Evolutionary conservation across 2,888 invertebrate species (phyloP).

Genomic region (Xanthorhoe designata): DNA sequence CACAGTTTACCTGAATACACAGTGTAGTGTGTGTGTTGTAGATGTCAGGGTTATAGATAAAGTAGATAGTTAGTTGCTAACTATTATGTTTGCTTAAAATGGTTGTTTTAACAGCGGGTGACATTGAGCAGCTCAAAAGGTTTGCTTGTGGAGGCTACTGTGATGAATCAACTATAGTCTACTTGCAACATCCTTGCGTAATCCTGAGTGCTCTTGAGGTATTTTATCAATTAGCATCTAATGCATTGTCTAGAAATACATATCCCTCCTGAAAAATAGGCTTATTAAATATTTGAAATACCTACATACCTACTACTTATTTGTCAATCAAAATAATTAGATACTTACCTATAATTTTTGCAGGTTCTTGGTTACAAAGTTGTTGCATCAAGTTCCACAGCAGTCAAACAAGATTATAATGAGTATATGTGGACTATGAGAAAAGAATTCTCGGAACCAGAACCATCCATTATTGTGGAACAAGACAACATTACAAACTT

Average conservation of each 20-base stretch:
- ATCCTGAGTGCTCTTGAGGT: slow-evolving; percentile 94
- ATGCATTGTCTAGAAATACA: neutral
- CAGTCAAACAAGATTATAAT: slow-evolving; percentile 94
- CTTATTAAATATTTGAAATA: neutral
- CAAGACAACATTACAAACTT: slow-evolving; percentile 87
- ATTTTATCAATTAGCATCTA: slow-evolving; percentile 17
- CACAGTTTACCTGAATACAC: neutral
- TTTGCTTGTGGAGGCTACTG: slow-evolving; percentile 94
- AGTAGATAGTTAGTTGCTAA: neutral
- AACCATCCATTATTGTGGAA: slow-evolving; percentile 88
- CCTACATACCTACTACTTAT: too few species aligned
- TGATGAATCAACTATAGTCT: slow-evolving; percentile 94
- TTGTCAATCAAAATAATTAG: neutral
- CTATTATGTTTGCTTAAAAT: slow-evolving; percentile 5
- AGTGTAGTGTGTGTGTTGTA: too few species aligned
- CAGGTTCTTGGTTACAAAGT: slow-evolving; percentile 94
- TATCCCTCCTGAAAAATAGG: neutral
- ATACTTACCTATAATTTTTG: slow-evolving; percentile 49
- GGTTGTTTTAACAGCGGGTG: slow-evolving; percentile 83
- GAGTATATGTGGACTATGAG: slow-evolving; percentile 98
- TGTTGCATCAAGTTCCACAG: slow-evolving; percentile 94
- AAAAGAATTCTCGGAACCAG: slow-evolving; percentile 94
- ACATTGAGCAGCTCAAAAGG: slow-evolving; percentile 93
- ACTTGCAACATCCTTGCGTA: slow-evolving; percentile 94
- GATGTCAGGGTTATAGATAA: neutral